Evolutionary conservation across 2,888 invertebrate genomes (phyloP).

Genomic region (Epinotia demarniana): DNA sequence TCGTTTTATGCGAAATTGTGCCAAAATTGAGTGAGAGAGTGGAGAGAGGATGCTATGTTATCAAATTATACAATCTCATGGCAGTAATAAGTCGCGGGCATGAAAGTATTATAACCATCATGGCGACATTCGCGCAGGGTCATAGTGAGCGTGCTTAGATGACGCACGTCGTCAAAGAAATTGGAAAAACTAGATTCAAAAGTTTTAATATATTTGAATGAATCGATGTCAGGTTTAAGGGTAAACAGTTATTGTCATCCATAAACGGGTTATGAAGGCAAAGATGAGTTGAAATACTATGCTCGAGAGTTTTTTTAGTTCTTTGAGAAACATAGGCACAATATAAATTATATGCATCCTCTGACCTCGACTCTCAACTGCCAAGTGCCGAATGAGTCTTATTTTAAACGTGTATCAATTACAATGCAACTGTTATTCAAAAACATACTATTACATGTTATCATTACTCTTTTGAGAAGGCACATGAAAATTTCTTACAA

Average conservation of each 20-base stretch:
- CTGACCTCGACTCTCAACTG: slow-evolving; percentile 58
- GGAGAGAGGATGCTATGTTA: slow-evolving; percentile 49
- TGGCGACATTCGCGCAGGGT: too few species aligned
- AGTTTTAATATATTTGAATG: too few species aligned
- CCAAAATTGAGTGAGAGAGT: slow-evolving; percentile 55
- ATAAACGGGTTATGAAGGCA: too few species aligned
- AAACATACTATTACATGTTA: slow-evolving; percentile 73
- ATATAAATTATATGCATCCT: slow-evolving; percentile 46
- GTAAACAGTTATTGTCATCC: too few species aligned
- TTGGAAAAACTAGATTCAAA: too few species aligned
- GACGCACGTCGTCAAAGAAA: too few species aligned
- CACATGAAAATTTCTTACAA: slow-evolving; percentile 83
- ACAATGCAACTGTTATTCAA: slow-evolving; percentile 69
- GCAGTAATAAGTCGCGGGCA: too few species aligned
- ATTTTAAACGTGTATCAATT: slow-evolving; percentile 74
- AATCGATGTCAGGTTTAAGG: too few species aligned
- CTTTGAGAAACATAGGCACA: not conserved
- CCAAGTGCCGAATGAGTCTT: slow-evolving; percentile 70
- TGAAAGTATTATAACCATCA: too few species aligned
- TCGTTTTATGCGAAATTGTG: slow-evolving; percentile 60
- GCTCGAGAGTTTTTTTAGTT: too few species aligned
- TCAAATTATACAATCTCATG: not conserved
- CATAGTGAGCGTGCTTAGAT: too few species aligned
- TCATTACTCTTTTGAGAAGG: slow-evolving; percentile 76
- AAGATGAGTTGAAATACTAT: too few species aligned